Evolutionary conservation across 2,113 vertebrate species (phyloP).

Genomic region (Gambusia affinis): DNA sequence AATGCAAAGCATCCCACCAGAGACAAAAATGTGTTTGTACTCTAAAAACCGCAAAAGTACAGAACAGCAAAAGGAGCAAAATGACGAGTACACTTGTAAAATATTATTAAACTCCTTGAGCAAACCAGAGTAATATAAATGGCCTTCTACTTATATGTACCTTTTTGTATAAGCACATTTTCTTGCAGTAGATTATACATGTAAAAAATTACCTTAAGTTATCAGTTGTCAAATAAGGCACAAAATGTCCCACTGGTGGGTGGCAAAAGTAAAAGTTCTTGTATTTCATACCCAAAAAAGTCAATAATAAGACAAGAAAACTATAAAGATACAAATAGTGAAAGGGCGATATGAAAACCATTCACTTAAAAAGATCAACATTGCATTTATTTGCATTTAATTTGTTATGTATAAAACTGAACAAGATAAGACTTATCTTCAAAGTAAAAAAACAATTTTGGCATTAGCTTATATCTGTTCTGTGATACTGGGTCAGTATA

Average conservation of each 20-base stretch:
- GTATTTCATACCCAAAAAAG: not conserved
- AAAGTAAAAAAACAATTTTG: not conserved
- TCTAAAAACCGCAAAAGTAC: too few species aligned
- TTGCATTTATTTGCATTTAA: conserved; percentile 9
- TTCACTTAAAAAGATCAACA: not conserved
- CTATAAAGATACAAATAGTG: not conserved
- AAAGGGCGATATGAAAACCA: not conserved
- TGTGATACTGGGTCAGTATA: conserved; percentile 30
- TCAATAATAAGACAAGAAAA: too few species aligned
- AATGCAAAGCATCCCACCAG: too few species aligned
- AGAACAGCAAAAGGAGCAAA: too few species aligned
- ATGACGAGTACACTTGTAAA: too few species aligned
- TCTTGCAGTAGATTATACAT: too few species aligned
- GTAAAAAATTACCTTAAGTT: too few species aligned
- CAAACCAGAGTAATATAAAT: too few species aligned
- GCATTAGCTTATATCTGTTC: conserved; percentile 33
- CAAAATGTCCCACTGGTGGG: not conserved
- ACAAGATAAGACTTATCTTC: conserved; percentile 12
- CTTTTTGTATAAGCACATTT: too few species aligned
- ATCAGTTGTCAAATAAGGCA: not conserved
- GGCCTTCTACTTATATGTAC: too few species aligned
- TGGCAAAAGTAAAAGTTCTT: not conserved
- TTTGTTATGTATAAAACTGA: conserved; percentile 26
- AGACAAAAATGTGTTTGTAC: too few species aligned
- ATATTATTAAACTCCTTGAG: too few species aligned